Conservation (phyloP, 2,113 vertebrate genomes). For the Silurus glanis region DNA sequence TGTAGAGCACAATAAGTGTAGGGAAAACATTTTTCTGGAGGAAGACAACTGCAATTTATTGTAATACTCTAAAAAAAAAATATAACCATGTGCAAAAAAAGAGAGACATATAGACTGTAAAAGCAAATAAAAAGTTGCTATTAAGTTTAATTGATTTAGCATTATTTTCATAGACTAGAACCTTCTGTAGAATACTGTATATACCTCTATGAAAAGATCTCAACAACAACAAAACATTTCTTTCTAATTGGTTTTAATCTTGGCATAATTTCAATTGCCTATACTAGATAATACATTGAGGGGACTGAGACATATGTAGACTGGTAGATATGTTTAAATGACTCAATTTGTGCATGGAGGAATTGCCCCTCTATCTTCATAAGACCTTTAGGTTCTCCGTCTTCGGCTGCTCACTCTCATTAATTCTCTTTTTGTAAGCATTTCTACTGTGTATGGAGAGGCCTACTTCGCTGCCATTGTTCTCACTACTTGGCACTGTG, state of each 20-base stretch:
- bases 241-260: slow-evolving; percentile 10
- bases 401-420: slow-evolving; percentile 45
- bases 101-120: neutral
- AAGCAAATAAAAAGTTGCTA: neutral
- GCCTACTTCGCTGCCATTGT: slow-evolving; percentile 51
- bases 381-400: slow-evolving; percentile 34
- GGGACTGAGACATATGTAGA: neutral
- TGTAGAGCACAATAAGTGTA: neutral
- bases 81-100: neutral
- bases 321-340: neutral
- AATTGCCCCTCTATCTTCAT: slow-evolving; percentile 13
- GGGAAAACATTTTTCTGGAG: neutral
- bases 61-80: neutral
- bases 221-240: slow-evolving; percentile 3
- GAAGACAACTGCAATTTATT: neutral
- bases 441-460: slow-evolving; percentile 50
- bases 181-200: neutral
- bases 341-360: slow-evolving; percentile 10
- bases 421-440: slow-evolving; percentile 44
- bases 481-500: slow-evolving; percentile 30
- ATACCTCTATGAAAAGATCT: neutral
- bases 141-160: neutral
- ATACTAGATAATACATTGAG: neutral
- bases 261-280: neutral
- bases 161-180: neutral